Base-by-base conservation (phyloP, 2,888 invertebrate genomes). In the Gymnocheta viridis region DNA sequence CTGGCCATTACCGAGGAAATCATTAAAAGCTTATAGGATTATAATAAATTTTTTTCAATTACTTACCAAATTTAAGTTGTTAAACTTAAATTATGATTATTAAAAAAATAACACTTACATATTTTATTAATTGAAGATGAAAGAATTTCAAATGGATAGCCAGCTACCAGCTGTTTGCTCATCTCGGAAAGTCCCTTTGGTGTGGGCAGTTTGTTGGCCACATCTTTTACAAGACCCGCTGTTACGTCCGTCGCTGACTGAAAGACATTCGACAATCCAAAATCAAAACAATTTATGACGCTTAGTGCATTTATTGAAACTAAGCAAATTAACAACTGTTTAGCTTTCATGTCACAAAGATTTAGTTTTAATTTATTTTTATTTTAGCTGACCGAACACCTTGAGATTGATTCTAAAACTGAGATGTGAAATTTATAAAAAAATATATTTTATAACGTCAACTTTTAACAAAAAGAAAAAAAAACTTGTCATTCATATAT, bases 91-190 rank as follows among this genome's bases (percentile, higher is more conserved):
- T n/a, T n/a, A n/a, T n/a, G n/a, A n/a, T n/a, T n/a, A n/a, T n/a
- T n/a, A n/a, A n/a, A n/a, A n/a, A n/a, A n/a, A n/a, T n/a, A 12
- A 14, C 2, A 62, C 91, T 89, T 86, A 91, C 91, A 91, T 41
- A 91, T 83, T 7, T 86, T 73, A 85, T 90, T 91, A 2, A 91
- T 86, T 1, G 90, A 86, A 4, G 81, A 80, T 5, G 90, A 89
- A 2, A 88, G 89, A 82, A 89, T 87, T 56, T 91, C 91, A 41
- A 91, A 89, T 12, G 91, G 91, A 86, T 91, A 90, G 5, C 91
- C 91, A 38, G 88, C 91, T n/a, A 91, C 47, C 0, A 90, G n/a
- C 58, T 91, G 89, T 69, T 91, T 91, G 56, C 90, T 87, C 1
- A 86, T 72, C 17, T 91, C 89, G 29, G 91, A 88, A 2, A 91